A percentile compares a stretch with the other conserved stretches of the same genome.
These are phyloP conservation scores for Troides aeacus DNA, from an alignment of 2,888 invertebrate genomes.

Conservation along the genomic window DNA sequence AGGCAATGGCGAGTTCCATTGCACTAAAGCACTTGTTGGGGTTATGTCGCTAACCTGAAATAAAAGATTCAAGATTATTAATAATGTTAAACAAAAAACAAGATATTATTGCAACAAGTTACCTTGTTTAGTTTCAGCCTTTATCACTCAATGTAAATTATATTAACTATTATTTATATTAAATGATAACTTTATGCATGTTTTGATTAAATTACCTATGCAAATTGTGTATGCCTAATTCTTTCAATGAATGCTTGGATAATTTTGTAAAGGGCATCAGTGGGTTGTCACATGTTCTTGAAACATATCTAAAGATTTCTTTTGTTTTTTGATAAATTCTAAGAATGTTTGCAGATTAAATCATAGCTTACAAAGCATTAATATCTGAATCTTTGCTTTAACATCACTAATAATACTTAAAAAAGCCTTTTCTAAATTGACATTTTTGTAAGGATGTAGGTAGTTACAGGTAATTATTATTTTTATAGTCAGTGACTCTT, in stretches of 20 bases:
- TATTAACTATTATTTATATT: too few species aligned
- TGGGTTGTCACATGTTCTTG: too few species aligned
- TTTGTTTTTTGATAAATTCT: too few species aligned
- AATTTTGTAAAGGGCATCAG: too few species aligned
- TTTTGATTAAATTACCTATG: background rate
- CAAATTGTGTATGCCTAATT: background rate
- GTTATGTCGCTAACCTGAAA: constrained; percentile 89
- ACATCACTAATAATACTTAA: too few species aligned
- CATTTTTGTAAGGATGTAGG: too few species aligned
- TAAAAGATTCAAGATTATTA: constrained; percentile 24
- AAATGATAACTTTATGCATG: background rate
- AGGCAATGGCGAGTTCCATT: constrained; percentile 84
- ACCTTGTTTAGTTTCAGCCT: background rate
- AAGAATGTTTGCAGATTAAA: too few species aligned
- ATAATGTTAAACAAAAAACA: background rate
- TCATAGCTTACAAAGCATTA: too few species aligned
- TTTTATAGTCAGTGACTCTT: background rate
- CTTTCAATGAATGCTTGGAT: background rate
- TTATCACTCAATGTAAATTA: background rate
- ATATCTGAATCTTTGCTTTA: too few species aligned
- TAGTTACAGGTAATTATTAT: background rate
- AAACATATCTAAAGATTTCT: too few species aligned
- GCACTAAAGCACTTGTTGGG: constrained; percentile 90
- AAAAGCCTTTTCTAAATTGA: too few species aligned
- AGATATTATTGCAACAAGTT: background rate